phyloP scores from a whole-genome alignment of 2,113 vertebrate genomes.

The Mionectes macconnelli region DNA sequence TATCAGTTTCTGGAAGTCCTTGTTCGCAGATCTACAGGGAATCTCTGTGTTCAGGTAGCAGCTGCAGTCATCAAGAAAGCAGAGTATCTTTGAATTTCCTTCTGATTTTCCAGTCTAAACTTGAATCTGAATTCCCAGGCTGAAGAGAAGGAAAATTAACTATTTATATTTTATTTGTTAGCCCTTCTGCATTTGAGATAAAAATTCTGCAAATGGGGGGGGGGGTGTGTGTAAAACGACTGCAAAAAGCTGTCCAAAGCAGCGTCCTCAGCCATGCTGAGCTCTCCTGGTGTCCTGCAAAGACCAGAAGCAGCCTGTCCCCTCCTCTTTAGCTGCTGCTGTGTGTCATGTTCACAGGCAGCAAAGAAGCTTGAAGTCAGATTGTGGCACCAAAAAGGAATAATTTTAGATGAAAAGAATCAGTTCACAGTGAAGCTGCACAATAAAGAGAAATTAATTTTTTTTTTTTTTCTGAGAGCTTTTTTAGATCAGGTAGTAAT shows the following conservation, averaged over 20 bases:
- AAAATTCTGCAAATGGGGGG: not conserved
- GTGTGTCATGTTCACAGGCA: not conserved
- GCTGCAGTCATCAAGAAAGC: conserved; percentile 60
- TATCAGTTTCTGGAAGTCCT: conserved; percentile 48
- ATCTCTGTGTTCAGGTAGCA: conserved; percentile 42
- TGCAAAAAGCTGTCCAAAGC: not conserved
- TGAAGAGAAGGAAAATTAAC: conserved; percentile 42
- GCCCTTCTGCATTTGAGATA: not conserved
- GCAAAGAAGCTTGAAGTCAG: conserved; percentile 39
- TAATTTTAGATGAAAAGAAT: conserved; percentile 46
- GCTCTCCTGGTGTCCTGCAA: not conserved
- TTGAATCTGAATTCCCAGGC: conserved; percentile 48
- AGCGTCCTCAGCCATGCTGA: not conserved
- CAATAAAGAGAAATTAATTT: not conserved
- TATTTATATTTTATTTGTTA: conserved; percentile 57
- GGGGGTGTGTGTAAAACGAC: not conserved
- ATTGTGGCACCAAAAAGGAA: conserved; percentile 15
- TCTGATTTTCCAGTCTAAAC: conserved; percentile 56
- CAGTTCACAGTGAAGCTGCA: not conserved
- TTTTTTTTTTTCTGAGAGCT: not conserved
- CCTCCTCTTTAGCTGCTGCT: not conserved
- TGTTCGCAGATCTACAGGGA: conserved; percentile 59
- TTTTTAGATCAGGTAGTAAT: not conserved
- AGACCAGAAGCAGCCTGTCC: not conserved
- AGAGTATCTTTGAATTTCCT: conserved; percentile 62